Evolutionary conservation across 1,140 invertebrate species (phyloP), one percentile per base, ranked within the genome.

Genomic region (Elysia chlorotica): DNA sequence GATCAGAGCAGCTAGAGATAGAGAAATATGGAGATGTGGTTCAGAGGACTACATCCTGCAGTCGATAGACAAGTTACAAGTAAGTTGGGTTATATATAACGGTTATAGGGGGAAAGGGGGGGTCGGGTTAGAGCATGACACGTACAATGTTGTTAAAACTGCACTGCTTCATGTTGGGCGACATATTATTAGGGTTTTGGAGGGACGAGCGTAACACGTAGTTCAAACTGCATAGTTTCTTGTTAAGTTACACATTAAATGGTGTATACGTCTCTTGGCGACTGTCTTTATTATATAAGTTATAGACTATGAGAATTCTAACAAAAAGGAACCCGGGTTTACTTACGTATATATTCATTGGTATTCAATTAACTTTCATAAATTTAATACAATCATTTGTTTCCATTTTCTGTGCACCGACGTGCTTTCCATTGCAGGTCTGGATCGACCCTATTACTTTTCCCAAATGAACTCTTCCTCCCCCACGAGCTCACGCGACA

Each of bases 381-480:
- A n/a, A 48, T 6, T 21, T 57, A 6, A 21, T 25, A 28, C 73
- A 73, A 25, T 73, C 72, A 38, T n/a, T n/a, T n/a, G n/a, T n/a
- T n/a, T n/a, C n/a, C n/a, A n/a, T n/a, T n/a, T n/a, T 65, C 65
- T 0, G 35, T 73, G 35, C 70, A 66, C 2, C 25, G 61, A 69
- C 65, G 66, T 2, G 33, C 65, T 56, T 71, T 67, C 30, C 71
- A 73, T 31, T 57, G 56, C 41, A 28, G 68, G 68, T 38, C 56
- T 37, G 25, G 59, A 68, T 28, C 61, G 63, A 25, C 67, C 63
- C 37, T 68, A 69, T 31, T 74, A 74, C 35, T 74, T 74, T 30
- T 71, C 76, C 31, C 74, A 75, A 33, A 72, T 78, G 71, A 80
- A 65, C 71, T 62, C 53, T n/a, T 35, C 54, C 56, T 71, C 31